phyloP scores from a whole-genome alignment of 2,888 invertebrate genomes.

The Volucella zonaria region DNA sequence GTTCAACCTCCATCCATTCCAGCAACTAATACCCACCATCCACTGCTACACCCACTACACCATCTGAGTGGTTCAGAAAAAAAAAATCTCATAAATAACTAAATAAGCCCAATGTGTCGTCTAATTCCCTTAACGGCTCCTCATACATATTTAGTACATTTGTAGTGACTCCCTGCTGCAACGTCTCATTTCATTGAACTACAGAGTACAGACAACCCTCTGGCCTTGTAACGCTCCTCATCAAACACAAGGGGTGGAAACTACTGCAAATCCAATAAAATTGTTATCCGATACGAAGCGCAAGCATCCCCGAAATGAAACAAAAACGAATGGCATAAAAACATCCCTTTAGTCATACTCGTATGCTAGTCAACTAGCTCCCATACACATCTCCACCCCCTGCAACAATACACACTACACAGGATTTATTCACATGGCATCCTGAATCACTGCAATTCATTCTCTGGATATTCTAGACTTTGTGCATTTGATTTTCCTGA shows the following conservation, averaged over 20 bases:
- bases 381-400: neutral
- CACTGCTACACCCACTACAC: neutral
- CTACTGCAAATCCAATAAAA: slow-evolving; percentile 71
- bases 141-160: slow-evolving; percentile 65
- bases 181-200: slow-evolving; percentile 30
- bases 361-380: slow-evolving; percentile 57
- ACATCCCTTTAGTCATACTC: slow-evolving; percentile 58
- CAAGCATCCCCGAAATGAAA: slow-evolving; percentile 3
- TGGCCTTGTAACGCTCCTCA: slow-evolving; percentile 6
- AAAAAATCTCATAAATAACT: slow-evolving; percentile 64
- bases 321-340: slow-evolving; percentile 30
- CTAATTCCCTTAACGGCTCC: slow-evolving; percentile 68
- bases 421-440: slow-evolving; percentile 56
- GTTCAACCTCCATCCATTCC: too few species aligned
- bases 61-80: neutral
- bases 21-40: neutral
- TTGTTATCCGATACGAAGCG: slow-evolving; percentile 70
- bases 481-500: neutral
- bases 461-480: neutral
- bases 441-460: slow-evolving; percentile 72
- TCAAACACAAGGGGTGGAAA: slow-evolving; percentile 50
- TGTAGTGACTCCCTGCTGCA: slow-evolving; percentile 46
- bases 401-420: neutral
- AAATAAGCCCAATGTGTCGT: slow-evolving; percentile 69
- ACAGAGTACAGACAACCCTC: slow-evolving; percentile 16